These are phyloP conservation scores for Apis dorsata DNA, from an alignment of 1,140 invertebrate genomes.

Conservation along the genomic window DNA sequence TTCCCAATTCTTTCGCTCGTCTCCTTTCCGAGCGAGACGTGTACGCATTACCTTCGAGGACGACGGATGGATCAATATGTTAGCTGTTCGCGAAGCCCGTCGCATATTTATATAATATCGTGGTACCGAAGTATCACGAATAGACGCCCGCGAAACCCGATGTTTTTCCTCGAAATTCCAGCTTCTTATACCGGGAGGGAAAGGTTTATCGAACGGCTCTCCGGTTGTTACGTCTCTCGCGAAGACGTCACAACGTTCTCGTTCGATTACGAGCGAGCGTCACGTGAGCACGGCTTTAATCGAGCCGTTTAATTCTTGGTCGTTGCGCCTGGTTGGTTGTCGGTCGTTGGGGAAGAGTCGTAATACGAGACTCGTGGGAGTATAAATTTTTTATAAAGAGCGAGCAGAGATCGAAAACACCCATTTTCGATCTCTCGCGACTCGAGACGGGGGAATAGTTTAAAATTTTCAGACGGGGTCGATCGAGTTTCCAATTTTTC, in stretches of 20 bases:
- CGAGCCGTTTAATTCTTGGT: slow-evolving; percentile 21
- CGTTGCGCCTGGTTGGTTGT: not conserved
- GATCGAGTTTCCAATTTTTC: too few relatives aligned
- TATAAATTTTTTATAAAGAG: not conserved
- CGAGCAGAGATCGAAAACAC: not conserved
- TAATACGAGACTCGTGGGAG: not conserved
- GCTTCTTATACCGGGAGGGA: not conserved
- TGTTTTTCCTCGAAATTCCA: not conserved
- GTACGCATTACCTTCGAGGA: slow-evolving; percentile 31
- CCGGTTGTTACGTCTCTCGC: not conserved
- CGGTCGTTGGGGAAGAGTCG: not conserved
- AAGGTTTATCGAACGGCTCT: not conserved
- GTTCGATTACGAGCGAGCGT: slow-evolving; percentile 18
- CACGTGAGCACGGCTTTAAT: slow-evolving; percentile 21
- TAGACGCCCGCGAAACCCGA: not conserved
- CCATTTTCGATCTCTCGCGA: not conserved
- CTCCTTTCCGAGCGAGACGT: not conserved
- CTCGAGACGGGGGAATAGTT: not conserved
- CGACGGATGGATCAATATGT: slow-evolving; percentile 41
- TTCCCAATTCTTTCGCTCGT: slow-evolving; percentile 4
- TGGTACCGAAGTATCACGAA: not conserved
- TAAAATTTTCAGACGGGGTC: too few relatives aligned
- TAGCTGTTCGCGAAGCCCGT: slow-evolving; percentile 40
- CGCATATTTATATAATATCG: slow-evolving; percentile 47
- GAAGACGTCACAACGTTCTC: not conserved